Evolutionary conservation across 1,140 invertebrate species (phyloP), one percentile per base, ranked within the genome.

Genomic region (Heliconius nattereri): DNA sequence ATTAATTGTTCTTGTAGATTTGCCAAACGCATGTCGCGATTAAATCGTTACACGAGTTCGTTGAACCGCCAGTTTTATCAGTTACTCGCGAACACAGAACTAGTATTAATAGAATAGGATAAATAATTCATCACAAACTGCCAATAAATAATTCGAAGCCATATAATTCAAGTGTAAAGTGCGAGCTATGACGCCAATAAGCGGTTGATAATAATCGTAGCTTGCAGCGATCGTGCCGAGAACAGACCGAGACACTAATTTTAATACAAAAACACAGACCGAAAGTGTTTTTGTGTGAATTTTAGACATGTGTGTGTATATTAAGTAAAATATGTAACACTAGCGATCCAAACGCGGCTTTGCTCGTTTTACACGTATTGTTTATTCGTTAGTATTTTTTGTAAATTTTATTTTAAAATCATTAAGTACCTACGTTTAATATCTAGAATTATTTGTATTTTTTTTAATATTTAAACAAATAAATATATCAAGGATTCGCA

Each of bases 41-140:
- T 73, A 60, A 70, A 75, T 49, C 45, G 76, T 54, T 49, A 75
- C 73, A 76, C 45, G 52, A 40, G 80, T 81, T 81, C 80, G 45
- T 71, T 81, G 80, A 81, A 81, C 80, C 76, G 71, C 45, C 52
- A 70, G 32, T 71, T 49, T 78, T 81, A 81, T 81, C 80, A 81
- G 70, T 52, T 71, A 19, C 71, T 75, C 76, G 73, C 66, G 76
- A 73, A 52, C 52, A 75, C 49, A 72, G 60, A 75, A 78, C 73
- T 81, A 72, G 54, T 75, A 75, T 78, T 78, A 73, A 78, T 81
- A 78, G 76, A 78, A 81, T 75, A 79, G 73, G 66, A 79, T 79
- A 79, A 79, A 79, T 79, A 75, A 75, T 71, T 79, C 60, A 75
- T 75, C 49, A 52, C 73, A 54, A 79, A 79, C 16, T 60, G 45